phyloP scores from a whole-genome alignment of 1,140 invertebrate genomes.

The Achroia grisella region DNA sequence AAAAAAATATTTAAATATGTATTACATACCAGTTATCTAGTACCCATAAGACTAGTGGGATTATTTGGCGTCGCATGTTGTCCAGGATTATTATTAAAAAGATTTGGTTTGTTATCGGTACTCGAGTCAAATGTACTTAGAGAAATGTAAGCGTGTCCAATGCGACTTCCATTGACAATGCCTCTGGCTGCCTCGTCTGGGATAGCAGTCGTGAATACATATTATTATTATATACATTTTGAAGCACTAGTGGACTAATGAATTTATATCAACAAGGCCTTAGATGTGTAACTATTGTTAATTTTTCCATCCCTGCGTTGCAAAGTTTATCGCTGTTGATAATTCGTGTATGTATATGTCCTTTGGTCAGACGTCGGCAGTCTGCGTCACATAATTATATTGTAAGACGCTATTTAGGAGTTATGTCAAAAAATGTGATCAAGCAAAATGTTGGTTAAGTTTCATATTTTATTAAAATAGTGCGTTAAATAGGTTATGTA shows the following conservation, averaged over 20 bases:
- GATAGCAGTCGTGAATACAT: too few species aligned
- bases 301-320: conserved; percentile 29
- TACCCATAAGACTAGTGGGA: too few species aligned
- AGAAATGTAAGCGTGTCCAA: too few species aligned
- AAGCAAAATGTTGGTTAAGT: conserved; percentile 57
- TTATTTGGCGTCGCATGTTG: too few species aligned
- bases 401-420: conserved; percentile 23
- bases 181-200: too few species aligned
- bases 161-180: too few species aligned
- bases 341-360: conserved; percentile 18
- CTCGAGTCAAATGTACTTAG: too few species aligned
- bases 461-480: conserved; percentile 66
- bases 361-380: conserved; percentile 11
- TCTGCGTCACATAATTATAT: background rate
- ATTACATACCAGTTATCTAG: too few species aligned
- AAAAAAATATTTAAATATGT: too few species aligned
- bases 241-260: conserved; percentile 11
- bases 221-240: background rate
- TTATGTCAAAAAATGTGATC: conserved; percentile 57
- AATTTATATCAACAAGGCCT: conserved; percentile 28
- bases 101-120: too few species aligned
- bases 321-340: conserved; percentile 44
- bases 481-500: conserved; percentile 59
- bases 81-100: too few species aligned
- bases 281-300: conserved; percentile 45